Percentiles rank a stretch among this genome's conserved stretches.
Conservation (phyloP, 23 tunicate species). For the Botrylloides violaceus region DNA sequence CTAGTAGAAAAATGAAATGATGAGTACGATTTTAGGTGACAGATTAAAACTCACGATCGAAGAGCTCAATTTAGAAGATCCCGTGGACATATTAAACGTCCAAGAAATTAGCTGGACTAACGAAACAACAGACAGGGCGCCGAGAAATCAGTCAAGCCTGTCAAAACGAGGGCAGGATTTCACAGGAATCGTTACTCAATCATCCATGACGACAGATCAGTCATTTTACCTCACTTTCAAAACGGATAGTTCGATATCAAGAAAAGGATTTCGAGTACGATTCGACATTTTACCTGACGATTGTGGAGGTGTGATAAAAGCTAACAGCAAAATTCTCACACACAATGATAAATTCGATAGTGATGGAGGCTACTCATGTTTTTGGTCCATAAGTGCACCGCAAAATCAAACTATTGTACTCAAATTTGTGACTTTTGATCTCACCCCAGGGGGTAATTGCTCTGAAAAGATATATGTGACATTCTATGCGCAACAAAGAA, state of each 20-base stretch:
- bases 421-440: slow-evolving; percentile 11
- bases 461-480: background rate
- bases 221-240: slow-evolving; percentile 7
- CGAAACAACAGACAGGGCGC: background rate
- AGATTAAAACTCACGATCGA: slow-evolving; percentile 3
- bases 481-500: no score
- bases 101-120: background rate
- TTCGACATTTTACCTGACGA: background rate
- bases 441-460: background rate
- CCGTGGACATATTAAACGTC: slow-evolving; percentile 10
- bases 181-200: slow-evolving; percentile 15
- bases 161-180: slow-evolving; percentile 3
- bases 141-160: background rate
- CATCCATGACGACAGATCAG: slow-evolving; percentile 3
- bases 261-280: slow-evolving; percentile 11
- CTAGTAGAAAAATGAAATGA: background rate
- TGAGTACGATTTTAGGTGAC: slow-evolving; percentile 1
- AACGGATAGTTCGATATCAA: background rate
- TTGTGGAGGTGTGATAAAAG: slow-evolving; percentile 17
- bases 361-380: no score
- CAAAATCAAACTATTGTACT: background rate
- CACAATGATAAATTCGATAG: no score
- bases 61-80: slow-evolving; percentile 27
- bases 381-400: slow-evolving; percentile 11
- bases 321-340: no score